Conservation (phyloP, 2,113 vertebrate genomes). For the Sakesphorus luctuosus region DNA sequence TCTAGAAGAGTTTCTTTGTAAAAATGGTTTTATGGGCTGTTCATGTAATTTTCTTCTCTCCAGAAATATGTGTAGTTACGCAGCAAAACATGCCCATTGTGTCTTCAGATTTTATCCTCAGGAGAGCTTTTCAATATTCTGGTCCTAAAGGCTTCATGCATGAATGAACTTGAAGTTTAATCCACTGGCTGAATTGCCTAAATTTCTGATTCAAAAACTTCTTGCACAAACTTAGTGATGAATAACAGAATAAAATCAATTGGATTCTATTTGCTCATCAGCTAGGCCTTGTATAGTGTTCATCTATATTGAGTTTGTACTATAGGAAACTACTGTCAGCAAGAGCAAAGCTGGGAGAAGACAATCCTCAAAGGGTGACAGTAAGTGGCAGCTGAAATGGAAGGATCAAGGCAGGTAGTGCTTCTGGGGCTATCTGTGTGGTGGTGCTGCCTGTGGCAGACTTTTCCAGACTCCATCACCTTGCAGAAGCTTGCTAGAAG, state of each 20-base stretch:
- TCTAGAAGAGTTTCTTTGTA: background rate
- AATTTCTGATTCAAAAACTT: background rate
- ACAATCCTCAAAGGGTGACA: background rate
- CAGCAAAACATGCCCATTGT: background rate
- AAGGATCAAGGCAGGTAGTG: background rate
- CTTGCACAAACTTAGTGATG: background rate
- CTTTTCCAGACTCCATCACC: background rate
- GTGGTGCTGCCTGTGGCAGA: background rate
- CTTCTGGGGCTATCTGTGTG: background rate
- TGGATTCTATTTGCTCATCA: background rate
- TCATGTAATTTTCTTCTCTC: background rate
- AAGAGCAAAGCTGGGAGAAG: background rate
- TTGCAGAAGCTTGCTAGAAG: background rate
- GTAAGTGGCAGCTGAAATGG: background rate
- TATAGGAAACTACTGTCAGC: background rate
- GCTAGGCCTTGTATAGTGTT: background rate
- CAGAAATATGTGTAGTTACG: fast-evolving
- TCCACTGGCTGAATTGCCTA: background rate
- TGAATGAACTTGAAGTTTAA: background rate
- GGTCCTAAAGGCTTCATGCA: background rate
- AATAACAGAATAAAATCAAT: background rate
- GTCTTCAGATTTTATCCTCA: background rate
- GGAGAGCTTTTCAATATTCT: background rate
- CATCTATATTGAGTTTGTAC: background rate
- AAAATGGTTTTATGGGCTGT: background rate